Percentiles rank a stretch among this genome's conserved stretches.
These are phyloP conservation scores for Tautogolabrus adspersus DNA, from an alignment of 2,113 vertebrate species.

Conservation along the genomic window DNA sequence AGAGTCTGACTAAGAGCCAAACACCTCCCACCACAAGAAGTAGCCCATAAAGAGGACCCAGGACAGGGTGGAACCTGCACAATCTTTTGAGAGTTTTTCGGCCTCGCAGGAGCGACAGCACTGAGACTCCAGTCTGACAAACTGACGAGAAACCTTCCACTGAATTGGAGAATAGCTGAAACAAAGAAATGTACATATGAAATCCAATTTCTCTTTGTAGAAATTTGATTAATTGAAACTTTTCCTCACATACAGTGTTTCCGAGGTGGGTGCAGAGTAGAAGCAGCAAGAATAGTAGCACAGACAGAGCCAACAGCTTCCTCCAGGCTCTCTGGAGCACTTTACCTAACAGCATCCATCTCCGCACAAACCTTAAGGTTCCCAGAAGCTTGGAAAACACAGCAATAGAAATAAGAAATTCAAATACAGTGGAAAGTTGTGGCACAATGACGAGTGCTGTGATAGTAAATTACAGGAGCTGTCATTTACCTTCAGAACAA, in stretches of 20 bases:
- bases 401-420: background rate
- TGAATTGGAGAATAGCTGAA: constrained; percentile 81
- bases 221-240: background rate
- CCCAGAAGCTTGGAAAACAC: constrained; percentile 74
- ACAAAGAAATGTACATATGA: constrained; percentile 11
- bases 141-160: constrained; percentile 76
- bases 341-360: constrained; percentile 81
- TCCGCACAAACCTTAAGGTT: constrained; percentile 80
- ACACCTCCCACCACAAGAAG: constrained; percentile 60
- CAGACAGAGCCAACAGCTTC: constrained; percentile 69
- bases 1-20: constrained; percentile 76
- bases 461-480: background rate
- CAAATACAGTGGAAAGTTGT: constrained; percentile 4
- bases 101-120: constrained; percentile 72
- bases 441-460: background rate
- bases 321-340: constrained; percentile 75
- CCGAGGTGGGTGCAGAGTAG: constrained; percentile 78
- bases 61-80: constrained; percentile 66
- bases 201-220: background rate
- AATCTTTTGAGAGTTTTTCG: constrained; percentile 49
- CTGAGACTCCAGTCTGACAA: constrained; percentile 47
- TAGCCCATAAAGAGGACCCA: constrained; percentile 77
- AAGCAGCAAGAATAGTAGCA: constrained; percentile 75
- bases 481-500: constrained; percentile 79
- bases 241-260: constrained; percentile 69